A percentile compares a stretch with the other conserved stretches of the same genome.
Conservation (phyloP, 92 coral and sea anemone species). For the Epizoanthus rinbou region DNA sequence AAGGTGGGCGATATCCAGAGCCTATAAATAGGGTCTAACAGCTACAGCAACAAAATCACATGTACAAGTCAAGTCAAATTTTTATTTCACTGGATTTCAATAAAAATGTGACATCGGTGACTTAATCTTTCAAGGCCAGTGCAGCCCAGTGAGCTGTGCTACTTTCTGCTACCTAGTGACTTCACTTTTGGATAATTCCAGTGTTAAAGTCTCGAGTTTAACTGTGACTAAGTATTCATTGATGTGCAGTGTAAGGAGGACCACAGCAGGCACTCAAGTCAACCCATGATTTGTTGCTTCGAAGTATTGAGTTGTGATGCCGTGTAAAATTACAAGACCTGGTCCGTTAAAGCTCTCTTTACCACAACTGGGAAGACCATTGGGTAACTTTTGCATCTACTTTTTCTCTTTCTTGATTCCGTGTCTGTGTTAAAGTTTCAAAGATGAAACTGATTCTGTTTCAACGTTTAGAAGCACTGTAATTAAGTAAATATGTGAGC, state of each 20-base stretch:
- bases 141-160: constrained; percentile 42
- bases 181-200: constrained; percentile 37
- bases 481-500: neutral
- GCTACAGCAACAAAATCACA: constrained; percentile 34
- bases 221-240: constrained; percentile 4
- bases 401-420: neutral
- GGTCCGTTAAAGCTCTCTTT: constrained; percentile 54
- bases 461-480: constrained; percentile 1
- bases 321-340: constrained; percentile 65
- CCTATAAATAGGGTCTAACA: neutral
- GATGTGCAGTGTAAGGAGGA: constrained; percentile 2
- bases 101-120: constrained; percentile 19
- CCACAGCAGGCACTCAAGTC: neutral
- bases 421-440: neutral
- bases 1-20: no score
- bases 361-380: constrained; percentile 46
- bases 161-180: constrained; percentile 1
- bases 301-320: constrained; percentile 44
- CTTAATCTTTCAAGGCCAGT: constrained; percentile 41
- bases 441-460: neutral
- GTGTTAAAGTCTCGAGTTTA: constrained; percentile 21
- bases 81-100: neutral
- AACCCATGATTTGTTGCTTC: neutral
- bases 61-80: neutral
- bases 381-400: constrained; percentile 51